A percentile compares a stretch with the other conserved stretches of the same genome.
These are phyloP conservation scores for Acipenser ruthenus DNA, from an alignment of 2,797 vertebrate species.

Conservation along the genomic window DNA sequence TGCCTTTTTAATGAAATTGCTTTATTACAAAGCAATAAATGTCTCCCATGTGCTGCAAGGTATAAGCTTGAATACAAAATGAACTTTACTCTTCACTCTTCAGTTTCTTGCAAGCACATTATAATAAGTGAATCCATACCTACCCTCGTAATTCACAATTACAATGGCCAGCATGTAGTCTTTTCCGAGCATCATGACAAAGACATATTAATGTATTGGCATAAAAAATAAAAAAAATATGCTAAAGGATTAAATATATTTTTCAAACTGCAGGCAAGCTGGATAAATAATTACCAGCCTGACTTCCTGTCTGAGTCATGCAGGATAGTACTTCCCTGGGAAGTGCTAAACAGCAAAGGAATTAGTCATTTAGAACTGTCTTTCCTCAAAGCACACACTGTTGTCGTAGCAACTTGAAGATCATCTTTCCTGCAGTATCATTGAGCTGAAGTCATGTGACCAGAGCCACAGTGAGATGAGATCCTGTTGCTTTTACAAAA, in stretches of 20 bases:
- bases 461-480: background rate
- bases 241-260: background rate
- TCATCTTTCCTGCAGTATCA: conserved; percentile 27
- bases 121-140: conserved; percentile 27
- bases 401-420: conserved; percentile 35
- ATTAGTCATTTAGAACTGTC: conserved; percentile 13
- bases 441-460: conserved; percentile 16
- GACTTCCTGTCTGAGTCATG: conserved; percentile 34
- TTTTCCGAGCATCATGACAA: conserved; percentile 60
- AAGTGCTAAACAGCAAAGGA: conserved; percentile 31
- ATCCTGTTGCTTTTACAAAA: no score
- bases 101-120: no score
- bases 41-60: background rate
- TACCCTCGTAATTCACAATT: conserved; percentile 67
- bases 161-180: conserved; percentile 68
- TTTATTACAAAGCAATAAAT: background rate
- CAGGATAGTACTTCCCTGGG: conserved; percentile 28
- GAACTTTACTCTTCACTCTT: conserved; percentile 4
- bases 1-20: background rate
- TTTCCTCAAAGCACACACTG: conserved; percentile 23
- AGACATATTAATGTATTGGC: conserved; percentile 10
- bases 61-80: conserved; percentile 2
- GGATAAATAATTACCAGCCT: conserved; percentile 29
- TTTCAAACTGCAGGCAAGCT: conserved; percentile 25
- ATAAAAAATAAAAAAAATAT: conserved; percentile 8